Percentiles rank a stretch among this genome's conserved stretches.
Evolutionary conservation across 2,888 invertebrate genomes (phyloP).

Genomic region (Melanostoma mellinum): DNA sequence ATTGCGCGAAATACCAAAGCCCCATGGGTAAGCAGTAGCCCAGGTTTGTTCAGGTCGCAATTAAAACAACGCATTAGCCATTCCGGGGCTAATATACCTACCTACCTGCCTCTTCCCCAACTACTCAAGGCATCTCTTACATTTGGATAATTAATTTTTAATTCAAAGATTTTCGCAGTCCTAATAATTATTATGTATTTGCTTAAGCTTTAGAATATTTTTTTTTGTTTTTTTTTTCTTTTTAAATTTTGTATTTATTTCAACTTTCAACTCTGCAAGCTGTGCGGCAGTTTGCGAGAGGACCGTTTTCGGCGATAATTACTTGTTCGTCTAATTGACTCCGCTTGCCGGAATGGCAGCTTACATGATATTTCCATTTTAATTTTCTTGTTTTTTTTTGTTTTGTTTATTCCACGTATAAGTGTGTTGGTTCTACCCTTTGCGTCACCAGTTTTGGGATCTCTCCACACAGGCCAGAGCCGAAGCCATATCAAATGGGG

Average conservation of each 20-base stretch:
- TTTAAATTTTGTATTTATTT: background rate
- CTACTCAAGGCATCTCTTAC: slow-evolving; percentile 48
- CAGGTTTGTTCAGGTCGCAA: slow-evolving; percentile 45
- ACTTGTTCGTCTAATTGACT: slow-evolving; percentile 60
- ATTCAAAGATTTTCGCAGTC: slow-evolving; percentile 39
- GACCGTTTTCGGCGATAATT: slow-evolving; percentile 46
- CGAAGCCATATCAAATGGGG: background rate
- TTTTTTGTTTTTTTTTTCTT: background rate
- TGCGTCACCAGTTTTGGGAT: background rate
- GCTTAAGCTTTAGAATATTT: slow-evolving; percentile 24
- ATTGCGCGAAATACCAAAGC: slow-evolving; percentile 6
- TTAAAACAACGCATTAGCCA: slow-evolving; percentile 68
- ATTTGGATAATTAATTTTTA: slow-evolving; percentile 69
- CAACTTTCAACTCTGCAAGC: no score
- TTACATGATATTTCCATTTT: slow-evolving; percentile 70
- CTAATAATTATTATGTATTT: slow-evolving; percentile 34
- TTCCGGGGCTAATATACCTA: slow-evolving; percentile 46
- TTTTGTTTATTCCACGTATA: background rate
- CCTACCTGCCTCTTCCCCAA: background rate
- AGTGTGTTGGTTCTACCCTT: slow-evolving; percentile 12
- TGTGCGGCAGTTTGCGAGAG: background rate
- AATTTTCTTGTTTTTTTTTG: slow-evolving; percentile 35
- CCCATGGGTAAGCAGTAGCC: background rate
- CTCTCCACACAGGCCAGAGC: background rate
- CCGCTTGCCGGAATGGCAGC: slow-evolving; percentile 62